phyloP scores from a whole-genome alignment of 2,888 invertebrate genomes.

The Lepetodrilus schrolli region DNA sequence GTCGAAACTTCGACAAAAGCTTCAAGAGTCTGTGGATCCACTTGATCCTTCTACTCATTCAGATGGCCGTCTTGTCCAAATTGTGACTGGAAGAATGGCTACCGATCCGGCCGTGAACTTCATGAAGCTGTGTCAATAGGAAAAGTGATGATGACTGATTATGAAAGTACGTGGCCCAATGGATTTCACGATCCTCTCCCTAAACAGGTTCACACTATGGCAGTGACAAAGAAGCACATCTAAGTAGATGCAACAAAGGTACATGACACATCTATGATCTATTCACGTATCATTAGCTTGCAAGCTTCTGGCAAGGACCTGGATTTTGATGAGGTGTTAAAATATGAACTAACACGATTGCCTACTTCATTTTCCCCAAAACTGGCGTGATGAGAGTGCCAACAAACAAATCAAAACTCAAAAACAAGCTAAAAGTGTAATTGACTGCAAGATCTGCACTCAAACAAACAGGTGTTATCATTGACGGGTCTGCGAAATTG shows the following conservation, averaged over 20 bases:
- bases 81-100: not conserved
- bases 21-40: slow-evolving; percentile 23
- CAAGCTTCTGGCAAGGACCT: not conserved
- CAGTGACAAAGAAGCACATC: not conserved
- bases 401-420: not conserved
- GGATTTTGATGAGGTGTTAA: not conserved
- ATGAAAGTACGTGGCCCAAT: not conserved
- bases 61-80: not conserved
- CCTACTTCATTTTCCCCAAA: not conserved
- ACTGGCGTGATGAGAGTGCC: not conserved
- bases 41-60: slow-evolving; percentile 10
- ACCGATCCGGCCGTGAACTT: too few relatives aligned
- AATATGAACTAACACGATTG: not conserved
- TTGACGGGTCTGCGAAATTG: too few relatives aligned
- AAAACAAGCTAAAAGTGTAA: not conserved
- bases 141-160: too few relatives aligned
- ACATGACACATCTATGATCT: not conserved
- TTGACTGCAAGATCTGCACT: not conserved
- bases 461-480: too few relatives aligned
- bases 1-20: slow-evolving; percentile 15
- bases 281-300: not conserved
- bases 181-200: not conserved
- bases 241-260: not conserved
- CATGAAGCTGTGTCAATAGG: too few relatives aligned
- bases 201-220: not conserved